phyloP scores from a whole-genome alignment of 2,113 vertebrate genomes.

The Hippocampus zosterae region DNA sequence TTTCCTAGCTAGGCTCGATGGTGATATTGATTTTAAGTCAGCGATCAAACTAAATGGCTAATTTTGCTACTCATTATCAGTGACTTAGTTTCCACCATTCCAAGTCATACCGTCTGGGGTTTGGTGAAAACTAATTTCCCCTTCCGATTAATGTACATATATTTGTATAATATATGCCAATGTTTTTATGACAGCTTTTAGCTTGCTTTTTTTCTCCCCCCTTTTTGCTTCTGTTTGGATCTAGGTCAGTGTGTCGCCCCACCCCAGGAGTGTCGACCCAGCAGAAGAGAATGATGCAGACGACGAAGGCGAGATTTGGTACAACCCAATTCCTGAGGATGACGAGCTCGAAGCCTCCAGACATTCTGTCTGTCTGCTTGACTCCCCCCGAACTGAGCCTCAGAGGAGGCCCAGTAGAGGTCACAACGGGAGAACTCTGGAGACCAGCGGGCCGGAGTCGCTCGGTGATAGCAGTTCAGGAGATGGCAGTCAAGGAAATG shows the following conservation, averaged over 20 bases:
- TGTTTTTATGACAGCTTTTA: background rate
- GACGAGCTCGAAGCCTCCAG: slow-evolving; percentile 68
- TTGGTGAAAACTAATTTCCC: background rate
- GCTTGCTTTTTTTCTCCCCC: background rate
- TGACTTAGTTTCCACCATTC: background rate
- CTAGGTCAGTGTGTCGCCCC: slow-evolving; percentile 30
- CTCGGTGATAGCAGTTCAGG: slow-evolving; percentile 28
- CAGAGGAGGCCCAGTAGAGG: slow-evolving; percentile 55
- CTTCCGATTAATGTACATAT: too few relatives aligned
- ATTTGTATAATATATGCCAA: background rate
- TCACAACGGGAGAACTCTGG: slow-evolving; percentile 25
- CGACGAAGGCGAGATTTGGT: slow-evolving; percentile 98
- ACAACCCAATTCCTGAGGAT: slow-evolving; percentile 97
- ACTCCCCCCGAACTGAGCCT: slow-evolving; percentile 29
- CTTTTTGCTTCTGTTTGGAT: background rate
- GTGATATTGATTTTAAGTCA: too few relatives aligned
- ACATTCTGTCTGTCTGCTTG: slow-evolving; percentile 43
- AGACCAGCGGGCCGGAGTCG: slow-evolving; percentile 43
- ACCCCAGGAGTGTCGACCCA: slow-evolving; percentile 61
- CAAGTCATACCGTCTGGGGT: background rate
- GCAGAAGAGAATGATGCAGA: slow-evolving; percentile 88
- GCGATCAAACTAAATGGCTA: too few relatives aligned
- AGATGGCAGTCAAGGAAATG: slow-evolving; percentile 58
- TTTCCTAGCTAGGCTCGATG: background rate
- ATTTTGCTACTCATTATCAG: too few relatives aligned